phyloP scores from a whole-genome alignment of 2,797 vertebrate genomes.

The Chloroceryle inda region DNA sequence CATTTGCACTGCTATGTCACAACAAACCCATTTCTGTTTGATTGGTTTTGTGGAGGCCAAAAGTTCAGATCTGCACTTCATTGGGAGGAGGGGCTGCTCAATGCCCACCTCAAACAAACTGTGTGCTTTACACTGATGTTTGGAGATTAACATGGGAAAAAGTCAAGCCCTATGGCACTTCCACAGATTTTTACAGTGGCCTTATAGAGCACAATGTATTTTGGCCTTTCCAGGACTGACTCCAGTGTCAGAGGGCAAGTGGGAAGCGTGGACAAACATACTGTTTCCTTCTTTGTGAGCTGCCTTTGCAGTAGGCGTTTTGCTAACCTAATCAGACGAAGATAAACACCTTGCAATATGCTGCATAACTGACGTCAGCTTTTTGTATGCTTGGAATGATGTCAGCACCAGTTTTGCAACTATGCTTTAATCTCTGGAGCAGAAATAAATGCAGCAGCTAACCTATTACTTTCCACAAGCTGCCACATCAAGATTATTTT shows the following conservation, averaged over 20 bases:
- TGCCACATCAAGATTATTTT: slow-evolving; percentile 11
- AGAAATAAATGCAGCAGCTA: slow-evolving; percentile 33
- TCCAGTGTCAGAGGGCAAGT: fast-evolving
- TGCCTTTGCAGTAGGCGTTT: neutral
- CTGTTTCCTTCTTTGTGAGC: neutral
- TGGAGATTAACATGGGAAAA: neutral
- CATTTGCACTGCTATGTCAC: neutral
- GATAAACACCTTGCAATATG: slow-evolving; percentile 65
- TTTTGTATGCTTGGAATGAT: slow-evolving; percentile 52
- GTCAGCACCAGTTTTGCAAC: slow-evolving; percentile 41
- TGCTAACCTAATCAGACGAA: slow-evolving; percentile 57
- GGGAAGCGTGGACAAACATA: neutral
- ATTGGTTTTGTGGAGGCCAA: neutral
- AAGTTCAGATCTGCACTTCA: neutral
- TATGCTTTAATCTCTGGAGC: slow-evolving; percentile 2
- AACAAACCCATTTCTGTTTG: neutral
- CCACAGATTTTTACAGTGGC: neutral
- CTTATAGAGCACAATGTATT: neutral
- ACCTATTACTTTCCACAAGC: slow-evolving; percentile 11
- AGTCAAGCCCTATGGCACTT: neutral
- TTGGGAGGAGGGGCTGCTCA: neutral
- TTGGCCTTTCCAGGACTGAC: neutral
- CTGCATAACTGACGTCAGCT: slow-evolving; percentile 31
- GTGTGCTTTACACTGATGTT: neutral
- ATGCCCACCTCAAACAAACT: neutral